Evolutionary conservation across 2,888 invertebrate species (phyloP).

Genomic region (Aproaerema taeniolella): DNA sequence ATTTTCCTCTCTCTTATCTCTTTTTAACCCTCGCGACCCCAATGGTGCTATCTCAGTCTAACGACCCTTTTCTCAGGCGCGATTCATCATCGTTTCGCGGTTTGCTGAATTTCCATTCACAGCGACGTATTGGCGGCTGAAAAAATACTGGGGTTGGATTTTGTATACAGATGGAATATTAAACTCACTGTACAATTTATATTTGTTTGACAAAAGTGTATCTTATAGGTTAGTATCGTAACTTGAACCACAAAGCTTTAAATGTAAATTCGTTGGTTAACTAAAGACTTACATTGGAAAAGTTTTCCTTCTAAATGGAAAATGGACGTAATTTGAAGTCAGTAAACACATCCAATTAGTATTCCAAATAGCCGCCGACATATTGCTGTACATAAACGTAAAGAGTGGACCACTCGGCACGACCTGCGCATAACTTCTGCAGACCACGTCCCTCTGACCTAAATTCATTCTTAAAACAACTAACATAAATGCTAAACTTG

Average conservation of each 20-base stretch:
- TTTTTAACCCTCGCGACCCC: constrained; percentile 32
- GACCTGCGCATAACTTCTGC: constrained; percentile 69
- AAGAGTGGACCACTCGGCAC: constrained; percentile 73
- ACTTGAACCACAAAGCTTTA: no score
- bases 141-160: constrained; percentile 31
- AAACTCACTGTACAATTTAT: no score
- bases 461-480: constrained; percentile 60
- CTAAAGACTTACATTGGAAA: background rate
- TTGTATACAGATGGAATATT: no score
- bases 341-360: constrained; percentile 66
- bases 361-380: constrained; percentile 74
- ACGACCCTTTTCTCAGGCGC: constrained; percentile 58
- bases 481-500: constrained; percentile 60
- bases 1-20: constrained; percentile 56
- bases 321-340: constrained; percentile 54
- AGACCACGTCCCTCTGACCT: constrained; percentile 34
- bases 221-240: no score
- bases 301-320: constrained; percentile 28
- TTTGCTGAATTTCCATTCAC: constrained; percentile 74
- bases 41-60: constrained; percentile 42
- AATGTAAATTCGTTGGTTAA: no score
- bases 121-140: constrained; percentile 38
- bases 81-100: constrained; percentile 78
- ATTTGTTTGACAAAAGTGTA: no score
- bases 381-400: constrained; percentile 73